Evolutionary conservation across 92 coral and sea anemone genomes (phyloP).

Genomic region (Nematostella vectensis): DNA sequence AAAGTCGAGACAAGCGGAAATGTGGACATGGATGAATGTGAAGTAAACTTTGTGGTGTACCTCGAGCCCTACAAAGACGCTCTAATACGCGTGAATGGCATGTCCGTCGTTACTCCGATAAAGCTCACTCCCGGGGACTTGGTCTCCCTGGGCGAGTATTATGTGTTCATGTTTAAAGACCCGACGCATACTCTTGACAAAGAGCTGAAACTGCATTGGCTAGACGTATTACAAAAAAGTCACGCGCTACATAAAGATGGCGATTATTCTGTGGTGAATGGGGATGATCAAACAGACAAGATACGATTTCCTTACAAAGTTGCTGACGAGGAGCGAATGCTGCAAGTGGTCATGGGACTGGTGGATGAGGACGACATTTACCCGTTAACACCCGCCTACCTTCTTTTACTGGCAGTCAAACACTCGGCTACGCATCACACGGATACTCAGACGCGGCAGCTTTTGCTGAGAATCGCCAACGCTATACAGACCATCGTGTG

Average conservation of each 20-base stretch:
- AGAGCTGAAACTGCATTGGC: slow-evolving; percentile 66
- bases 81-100: slow-evolving; percentile 60
- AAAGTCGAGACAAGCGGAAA: slow-evolving; percentile 63
- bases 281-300: slow-evolving; percentile 16
- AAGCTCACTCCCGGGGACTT: slow-evolving; percentile 81
- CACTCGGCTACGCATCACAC: slow-evolving; percentile 77
- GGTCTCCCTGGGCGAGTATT: slow-evolving; percentile 71
- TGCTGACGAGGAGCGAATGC: slow-evolving; percentile 70
- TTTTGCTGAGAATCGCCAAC: slow-evolving; percentile 74
- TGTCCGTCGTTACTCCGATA: slow-evolving; percentile 26
- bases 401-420: slow-evolving; percentile 72
- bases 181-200: slow-evolving; percentile 74
- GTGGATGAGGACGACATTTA: slow-evolving; percentile 62
- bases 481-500: slow-evolving; percentile 86
- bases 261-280: background rate
- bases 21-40: slow-evolving; percentile 60
- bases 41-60: slow-evolving; percentile 69
- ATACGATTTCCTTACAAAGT: slow-evolving; percentile 48
- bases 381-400: slow-evolving; percentile 77
- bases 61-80: slow-evolving; percentile 72
- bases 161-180: slow-evolving; percentile 85
- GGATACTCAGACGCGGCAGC: slow-evolving; percentile 71
- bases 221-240: slow-evolving; percentile 45
- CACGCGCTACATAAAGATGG: slow-evolving; percentile 26
- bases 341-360: slow-evolving; percentile 61